A percentile compares a stretch with the other conserved stretches of the same genome.
phyloP scores from a whole-genome alignment of 2,797 vertebrate genomes.

The Diceros bicornis region DNA sequence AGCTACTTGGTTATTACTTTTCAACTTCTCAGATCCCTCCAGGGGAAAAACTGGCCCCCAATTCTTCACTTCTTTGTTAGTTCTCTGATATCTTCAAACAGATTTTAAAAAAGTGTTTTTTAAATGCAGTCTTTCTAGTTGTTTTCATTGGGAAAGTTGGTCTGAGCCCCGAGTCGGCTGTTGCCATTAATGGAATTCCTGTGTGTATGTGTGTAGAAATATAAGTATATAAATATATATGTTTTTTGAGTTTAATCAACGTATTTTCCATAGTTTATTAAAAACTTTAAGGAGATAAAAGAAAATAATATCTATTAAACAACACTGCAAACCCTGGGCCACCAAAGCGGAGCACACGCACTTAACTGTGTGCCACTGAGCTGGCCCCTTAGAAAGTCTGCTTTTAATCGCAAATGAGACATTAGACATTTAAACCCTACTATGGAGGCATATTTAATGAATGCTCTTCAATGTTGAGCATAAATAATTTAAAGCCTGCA shows the following conservation, averaged over 20 bases:
- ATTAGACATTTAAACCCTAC: not conserved
- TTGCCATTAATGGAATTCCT: not conserved
- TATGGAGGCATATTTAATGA: not conserved
- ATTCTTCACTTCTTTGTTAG: not conserved
- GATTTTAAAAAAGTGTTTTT: not conserved
- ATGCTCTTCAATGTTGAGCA: not conserved
- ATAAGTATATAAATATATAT: not conserved
- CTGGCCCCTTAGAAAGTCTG: not conserved
- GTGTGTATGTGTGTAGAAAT: not conserved
- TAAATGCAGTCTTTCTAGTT: not conserved
- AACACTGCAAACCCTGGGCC: not conserved
- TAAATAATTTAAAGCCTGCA: not conserved
- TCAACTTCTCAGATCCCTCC: not conserved
- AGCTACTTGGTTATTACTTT: not conserved
- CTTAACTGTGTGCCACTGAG: too few relatives aligned
- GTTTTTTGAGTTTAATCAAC: not conserved
- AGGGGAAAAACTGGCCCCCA: not conserved
- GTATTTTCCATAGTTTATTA: not conserved
- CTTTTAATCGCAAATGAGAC: not conserved
- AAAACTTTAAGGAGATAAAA: conserved; percentile 12
- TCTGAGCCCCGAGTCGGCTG: not conserved
- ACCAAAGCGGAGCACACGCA: too few relatives aligned
- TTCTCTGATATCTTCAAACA: not conserved
- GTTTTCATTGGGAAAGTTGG: not conserved
- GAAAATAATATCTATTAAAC: not conserved